phyloP scores from a whole-genome alignment of 2,888 invertebrate genomes.

The Polydrusus pterygomalis region DNA sequence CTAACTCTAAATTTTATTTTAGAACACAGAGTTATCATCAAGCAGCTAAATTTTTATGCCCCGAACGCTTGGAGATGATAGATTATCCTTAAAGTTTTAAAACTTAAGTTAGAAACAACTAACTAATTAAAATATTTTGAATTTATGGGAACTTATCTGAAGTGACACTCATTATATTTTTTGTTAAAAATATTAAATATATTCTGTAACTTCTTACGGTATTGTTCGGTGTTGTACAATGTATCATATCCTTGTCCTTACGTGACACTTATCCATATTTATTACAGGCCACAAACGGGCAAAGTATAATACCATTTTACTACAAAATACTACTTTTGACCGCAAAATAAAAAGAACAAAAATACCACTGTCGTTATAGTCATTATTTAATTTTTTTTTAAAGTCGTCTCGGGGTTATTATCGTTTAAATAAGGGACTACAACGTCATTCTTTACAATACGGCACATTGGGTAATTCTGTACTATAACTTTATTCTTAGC shows the following conservation, averaged over 20 bases:
- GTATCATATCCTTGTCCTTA: neutral
- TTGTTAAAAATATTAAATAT: too few relatives aligned
- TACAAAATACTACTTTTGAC: slow-evolving; percentile 46
- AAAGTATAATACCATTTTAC: slow-evolving; percentile 46
- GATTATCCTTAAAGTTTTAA: too few relatives aligned
- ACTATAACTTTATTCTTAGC: too few relatives aligned
- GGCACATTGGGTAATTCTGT: slow-evolving; percentile 9
- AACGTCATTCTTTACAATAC: slow-evolving; percentile 45
- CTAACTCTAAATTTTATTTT: too few relatives aligned
- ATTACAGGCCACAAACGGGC: slow-evolving; percentile 32
- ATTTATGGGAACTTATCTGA: too few relatives aligned
- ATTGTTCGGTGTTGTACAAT: neutral
- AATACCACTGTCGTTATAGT: slow-evolving; percentile 36
- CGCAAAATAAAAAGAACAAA: slow-evolving; percentile 35
- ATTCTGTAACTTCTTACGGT: neutral
- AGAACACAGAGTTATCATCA: too few relatives aligned
- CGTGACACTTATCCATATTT: slow-evolving; percentile 30
- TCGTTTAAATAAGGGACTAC: slow-evolving; percentile 37
- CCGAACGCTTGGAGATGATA: too few relatives aligned
- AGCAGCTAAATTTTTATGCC: too few relatives aligned
- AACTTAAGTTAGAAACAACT: too few relatives aligned
- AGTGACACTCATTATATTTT: too few relatives aligned
- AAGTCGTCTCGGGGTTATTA: slow-evolving; percentile 44
- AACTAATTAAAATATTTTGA: too few relatives aligned
- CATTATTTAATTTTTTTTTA: slow-evolving; percentile 7